phyloP scores from a whole-genome alignment of 2,888 invertebrate genomes.

The Phania funesta region DNA sequence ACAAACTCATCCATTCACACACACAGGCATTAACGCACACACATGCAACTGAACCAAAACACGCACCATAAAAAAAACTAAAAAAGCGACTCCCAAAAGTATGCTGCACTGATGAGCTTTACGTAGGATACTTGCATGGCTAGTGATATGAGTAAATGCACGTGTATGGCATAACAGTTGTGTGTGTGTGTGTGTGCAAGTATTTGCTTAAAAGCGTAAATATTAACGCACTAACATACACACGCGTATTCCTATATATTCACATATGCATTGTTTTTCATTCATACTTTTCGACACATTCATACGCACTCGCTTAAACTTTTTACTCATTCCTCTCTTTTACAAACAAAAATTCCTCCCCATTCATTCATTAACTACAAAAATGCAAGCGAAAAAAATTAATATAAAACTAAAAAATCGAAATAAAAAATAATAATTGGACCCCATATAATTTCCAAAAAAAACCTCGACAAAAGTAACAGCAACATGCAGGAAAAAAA shows the following conservation, averaged over 20 bases:
- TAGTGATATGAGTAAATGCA: slow-evolving; percentile 45
- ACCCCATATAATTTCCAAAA: slow-evolving; percentile 48
- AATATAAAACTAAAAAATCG: slow-evolving; percentile 53
- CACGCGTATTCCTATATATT: slow-evolving; percentile 14
- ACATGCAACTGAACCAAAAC: not conserved
- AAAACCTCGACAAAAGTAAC: slow-evolving; percentile 25
- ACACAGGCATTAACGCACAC: not conserved
- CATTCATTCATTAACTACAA: slow-evolving; percentile 65
- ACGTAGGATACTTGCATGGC: slow-evolving; percentile 25
- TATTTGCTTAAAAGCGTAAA: slow-evolving; percentile 3
- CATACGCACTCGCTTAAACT: slow-evolving; percentile 21
- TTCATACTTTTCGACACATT: slow-evolving; percentile 50
- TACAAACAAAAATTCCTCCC: not conserved
- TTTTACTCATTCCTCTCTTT: slow-evolving; percentile 54
- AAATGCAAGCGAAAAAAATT: slow-evolving; percentile 43
- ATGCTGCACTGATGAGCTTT: slow-evolving; percentile 57
- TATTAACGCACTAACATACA: slow-evolving; percentile 22
- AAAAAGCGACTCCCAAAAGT: slow-evolving; percentile 56
- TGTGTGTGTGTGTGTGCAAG: not conserved
- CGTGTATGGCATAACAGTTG: not conserved
- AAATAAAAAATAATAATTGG: slow-evolving; percentile 59
- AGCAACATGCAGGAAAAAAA: slow-evolving; percentile 33
- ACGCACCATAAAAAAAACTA: slow-evolving; percentile 47
- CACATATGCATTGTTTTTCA: slow-evolving; percentile 43
- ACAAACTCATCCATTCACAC: not conserved